phyloP scores from a whole-genome alignment of 2,888 invertebrate species.

The Drosophila flavopinicola region DNA sequence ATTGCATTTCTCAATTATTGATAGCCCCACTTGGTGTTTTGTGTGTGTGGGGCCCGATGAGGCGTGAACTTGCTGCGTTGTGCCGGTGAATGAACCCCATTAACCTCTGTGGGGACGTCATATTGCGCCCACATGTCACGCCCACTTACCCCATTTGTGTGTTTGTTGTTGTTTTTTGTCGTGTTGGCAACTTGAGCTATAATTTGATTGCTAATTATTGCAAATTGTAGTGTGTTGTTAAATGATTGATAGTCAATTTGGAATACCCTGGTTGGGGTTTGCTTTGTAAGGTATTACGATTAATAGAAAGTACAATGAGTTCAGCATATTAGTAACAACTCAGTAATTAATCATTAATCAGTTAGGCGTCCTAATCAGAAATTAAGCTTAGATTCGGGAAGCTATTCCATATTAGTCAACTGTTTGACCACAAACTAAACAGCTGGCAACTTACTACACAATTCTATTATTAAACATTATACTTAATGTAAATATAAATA shows the following conservation, averaged over 20 bases:
- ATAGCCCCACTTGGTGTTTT: constrained; percentile 11
- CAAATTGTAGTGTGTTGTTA: constrained; percentile 51
- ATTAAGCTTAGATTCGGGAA: not conserved
- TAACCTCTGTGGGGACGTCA: constrained; percentile 63
- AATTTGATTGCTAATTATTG: constrained; percentile 61
- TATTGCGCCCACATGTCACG: constrained; percentile 19
- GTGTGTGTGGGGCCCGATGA: not conserved
- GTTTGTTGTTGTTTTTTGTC: constrained; percentile 1
- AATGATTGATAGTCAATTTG: constrained; percentile 49
- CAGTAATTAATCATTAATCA: not conserved
- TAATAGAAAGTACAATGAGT: not conserved
- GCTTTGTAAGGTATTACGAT: no score
- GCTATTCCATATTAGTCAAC: no score
- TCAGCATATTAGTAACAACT: no score
- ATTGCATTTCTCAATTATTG: constrained; percentile 43
- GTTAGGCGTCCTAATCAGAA: not conserved
- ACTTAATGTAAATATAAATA: no score
- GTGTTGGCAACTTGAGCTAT: constrained; percentile 27
- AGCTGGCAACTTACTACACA: no score
- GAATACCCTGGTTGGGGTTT: constrained; percentile 26
- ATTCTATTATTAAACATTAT: no score
- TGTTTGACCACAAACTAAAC: no score
- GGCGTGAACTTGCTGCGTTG: constrained; percentile 15
- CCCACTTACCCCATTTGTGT: constrained; percentile 21
- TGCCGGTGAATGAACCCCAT: constrained; percentile 76